These are phyloP conservation scores for Phorcus lineatus DNA, from an alignment of 2,888 invertebrate genomes.

Conservation along the genomic window DNA sequence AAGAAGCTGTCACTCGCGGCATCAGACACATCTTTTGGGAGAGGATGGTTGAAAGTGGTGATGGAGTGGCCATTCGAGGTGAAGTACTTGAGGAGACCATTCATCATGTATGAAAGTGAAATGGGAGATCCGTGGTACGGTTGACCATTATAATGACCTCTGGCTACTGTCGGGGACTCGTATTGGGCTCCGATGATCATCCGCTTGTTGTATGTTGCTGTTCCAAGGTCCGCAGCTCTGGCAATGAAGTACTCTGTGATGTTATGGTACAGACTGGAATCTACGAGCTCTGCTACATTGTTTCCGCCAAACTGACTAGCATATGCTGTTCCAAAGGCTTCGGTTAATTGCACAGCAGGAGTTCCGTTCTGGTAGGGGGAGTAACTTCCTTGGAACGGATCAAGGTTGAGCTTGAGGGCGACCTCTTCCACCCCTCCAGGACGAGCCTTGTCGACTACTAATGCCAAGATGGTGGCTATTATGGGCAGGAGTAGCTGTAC, in stretches of 20 bases:
- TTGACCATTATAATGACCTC: conserved; percentile 86
- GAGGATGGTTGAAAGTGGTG: conserved; percentile 48
- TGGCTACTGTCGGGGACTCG: conserved; percentile 23
- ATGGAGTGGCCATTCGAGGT: conserved; percentile 34
- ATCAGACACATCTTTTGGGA: conserved; percentile 23
- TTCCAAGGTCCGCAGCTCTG: conserved; percentile 56
- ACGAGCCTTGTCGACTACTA: conserved; percentile 79
- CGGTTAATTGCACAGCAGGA: background rate
- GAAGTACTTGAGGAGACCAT: conserved; percentile 44
- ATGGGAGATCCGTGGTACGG: conserved; percentile 85
- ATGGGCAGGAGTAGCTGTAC: conserved; percentile 82
- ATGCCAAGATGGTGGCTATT: conserved; percentile 80
- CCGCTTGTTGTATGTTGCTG: conserved; percentile 72
- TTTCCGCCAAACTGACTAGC: background rate
- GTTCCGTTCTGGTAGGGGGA: conserved; percentile 41
- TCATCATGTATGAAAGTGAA: conserved; percentile 77
- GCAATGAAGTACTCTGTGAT: conserved; percentile 36
- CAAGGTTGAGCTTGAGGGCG: conserved; percentile 79
- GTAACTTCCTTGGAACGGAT: conserved; percentile 55
- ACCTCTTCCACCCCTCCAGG: conserved; percentile 77
- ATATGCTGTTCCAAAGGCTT: conserved; percentile 1
- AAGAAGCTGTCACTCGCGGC: background rate
- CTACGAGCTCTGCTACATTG: background rate
- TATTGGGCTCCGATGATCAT: conserved; percentile 69
- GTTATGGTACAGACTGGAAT: background rate